Evolutionary conservation across 2,888 invertebrate genomes (phyloP).

Genomic region (Vandiemenella viatica): DNA sequence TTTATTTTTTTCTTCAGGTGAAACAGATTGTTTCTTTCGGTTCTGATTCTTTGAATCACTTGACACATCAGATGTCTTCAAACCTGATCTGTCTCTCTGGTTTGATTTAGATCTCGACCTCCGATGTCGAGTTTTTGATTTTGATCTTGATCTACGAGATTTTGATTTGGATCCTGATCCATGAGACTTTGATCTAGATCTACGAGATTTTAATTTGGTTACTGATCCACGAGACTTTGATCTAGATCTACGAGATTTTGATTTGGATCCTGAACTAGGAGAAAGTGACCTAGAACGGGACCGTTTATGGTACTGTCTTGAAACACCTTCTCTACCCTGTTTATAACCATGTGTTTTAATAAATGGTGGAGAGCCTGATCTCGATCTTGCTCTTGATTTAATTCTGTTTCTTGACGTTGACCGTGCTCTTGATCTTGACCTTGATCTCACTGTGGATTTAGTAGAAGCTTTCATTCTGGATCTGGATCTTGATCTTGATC

Average conservation of each 20-base stretch:
- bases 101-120: background rate
- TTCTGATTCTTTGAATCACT: background rate
- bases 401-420: background rate
- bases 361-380: background rate
- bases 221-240: background rate
- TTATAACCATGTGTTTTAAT: no score
- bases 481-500: background rate
- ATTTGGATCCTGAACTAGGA: background rate
- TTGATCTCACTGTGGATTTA: no score
- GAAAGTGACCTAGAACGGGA: background rate
- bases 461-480: no score
- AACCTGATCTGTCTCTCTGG: no score
- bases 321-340: no score
- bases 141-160: background rate
- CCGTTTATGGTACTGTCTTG: no score
- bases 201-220: background rate
- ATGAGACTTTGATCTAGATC: background rate
- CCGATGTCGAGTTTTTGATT: background rate
- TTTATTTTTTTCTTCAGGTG: background rate
- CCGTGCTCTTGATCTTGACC: background rate
- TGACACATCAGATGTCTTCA: no score
- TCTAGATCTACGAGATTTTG: background rate
- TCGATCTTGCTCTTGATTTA: background rate
- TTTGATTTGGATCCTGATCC: background rate
- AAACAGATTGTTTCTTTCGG: background rate